Conservation (phyloP, 2,113 vertebrate genomes). For the Lipotes vexillifer region DNA sequence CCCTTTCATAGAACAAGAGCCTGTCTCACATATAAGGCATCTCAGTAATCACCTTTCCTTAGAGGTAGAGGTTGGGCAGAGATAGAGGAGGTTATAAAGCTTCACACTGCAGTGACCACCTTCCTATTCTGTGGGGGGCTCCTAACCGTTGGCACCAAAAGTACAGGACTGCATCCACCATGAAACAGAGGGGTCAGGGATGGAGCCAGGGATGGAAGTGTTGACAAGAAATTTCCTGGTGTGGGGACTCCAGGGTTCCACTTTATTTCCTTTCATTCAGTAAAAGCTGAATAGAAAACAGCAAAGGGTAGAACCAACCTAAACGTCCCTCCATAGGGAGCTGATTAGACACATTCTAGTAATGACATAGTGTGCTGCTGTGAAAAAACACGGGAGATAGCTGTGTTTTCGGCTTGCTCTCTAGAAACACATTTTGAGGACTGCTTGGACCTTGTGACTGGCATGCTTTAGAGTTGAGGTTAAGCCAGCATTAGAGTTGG, state of each 20-base stretch:
- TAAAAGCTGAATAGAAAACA: neutral
- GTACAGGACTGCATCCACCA: neutral
- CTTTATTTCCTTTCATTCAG: neutral
- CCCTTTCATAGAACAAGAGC: neutral
- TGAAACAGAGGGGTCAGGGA: neutral
- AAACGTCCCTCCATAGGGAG: neutral
- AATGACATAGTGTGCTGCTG: neutral
- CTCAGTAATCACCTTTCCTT: neutral
- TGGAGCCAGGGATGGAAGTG: neutral
- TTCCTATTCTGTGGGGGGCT: neutral
- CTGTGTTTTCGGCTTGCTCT: neutral
- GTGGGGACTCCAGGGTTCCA: no score
- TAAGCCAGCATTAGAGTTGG: no score
- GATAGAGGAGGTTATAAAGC: neutral
- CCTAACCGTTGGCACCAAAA: fast-evolving
- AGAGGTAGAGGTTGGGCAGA: neutral
- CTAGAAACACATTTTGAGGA: neutral
- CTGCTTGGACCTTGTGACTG: neutral
- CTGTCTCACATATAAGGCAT: neutral
- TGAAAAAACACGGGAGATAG: neutral
- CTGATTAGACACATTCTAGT: no score
- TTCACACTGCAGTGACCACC: neutral
- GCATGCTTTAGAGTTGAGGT: neutral
- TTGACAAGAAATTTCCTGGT: neutral
- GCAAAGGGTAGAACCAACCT: neutral